Conservation (phyloP, 2,113 vertebrate species). For the Romanogobio albipinnatus region DNA sequence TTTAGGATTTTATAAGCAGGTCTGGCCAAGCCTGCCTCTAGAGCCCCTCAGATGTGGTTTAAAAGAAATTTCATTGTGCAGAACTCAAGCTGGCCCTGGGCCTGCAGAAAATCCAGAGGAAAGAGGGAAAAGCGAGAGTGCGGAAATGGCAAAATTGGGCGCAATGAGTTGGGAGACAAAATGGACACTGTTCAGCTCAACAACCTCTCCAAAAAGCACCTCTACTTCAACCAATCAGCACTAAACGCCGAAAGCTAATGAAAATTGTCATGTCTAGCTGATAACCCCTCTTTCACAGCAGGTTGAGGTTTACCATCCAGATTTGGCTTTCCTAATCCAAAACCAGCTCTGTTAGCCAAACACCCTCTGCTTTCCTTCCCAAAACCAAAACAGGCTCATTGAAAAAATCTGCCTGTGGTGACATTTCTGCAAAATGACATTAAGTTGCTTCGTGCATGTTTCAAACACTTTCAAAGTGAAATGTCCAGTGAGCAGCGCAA, state of each 20-base stretch:
- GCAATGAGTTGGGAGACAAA: constrained; percentile 17
- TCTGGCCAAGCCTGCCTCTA: constrained; percentile 51
- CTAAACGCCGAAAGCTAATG: background rate
- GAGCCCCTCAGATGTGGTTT: constrained; percentile 63
- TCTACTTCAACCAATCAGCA: background rate
- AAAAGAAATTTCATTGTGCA: constrained; percentile 62
- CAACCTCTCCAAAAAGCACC: background rate
- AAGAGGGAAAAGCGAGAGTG: constrained; percentile 29
- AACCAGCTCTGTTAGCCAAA: background rate
- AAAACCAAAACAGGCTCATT: background rate
- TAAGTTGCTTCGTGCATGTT: background rate
- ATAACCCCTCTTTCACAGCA: background rate
- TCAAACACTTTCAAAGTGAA: background rate
- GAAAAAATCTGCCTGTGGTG: background rate
- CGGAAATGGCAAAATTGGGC: background rate
- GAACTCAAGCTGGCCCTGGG: constrained; percentile 55
- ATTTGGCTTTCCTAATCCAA: background rate
- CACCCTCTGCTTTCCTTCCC: background rate
- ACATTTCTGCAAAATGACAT: background rate
- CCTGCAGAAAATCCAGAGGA: constrained; percentile 46
- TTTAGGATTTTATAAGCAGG: constrained; percentile 60
- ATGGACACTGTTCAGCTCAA: constrained; percentile 1
- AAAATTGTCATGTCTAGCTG: background rate
- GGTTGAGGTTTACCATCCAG: background rate
- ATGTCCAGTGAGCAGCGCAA: background rate